These are phyloP conservation scores for Myotis yumanensis DNA, from an alignment of 2,113 vertebrate genomes.

Conservation along the genomic window DNA sequence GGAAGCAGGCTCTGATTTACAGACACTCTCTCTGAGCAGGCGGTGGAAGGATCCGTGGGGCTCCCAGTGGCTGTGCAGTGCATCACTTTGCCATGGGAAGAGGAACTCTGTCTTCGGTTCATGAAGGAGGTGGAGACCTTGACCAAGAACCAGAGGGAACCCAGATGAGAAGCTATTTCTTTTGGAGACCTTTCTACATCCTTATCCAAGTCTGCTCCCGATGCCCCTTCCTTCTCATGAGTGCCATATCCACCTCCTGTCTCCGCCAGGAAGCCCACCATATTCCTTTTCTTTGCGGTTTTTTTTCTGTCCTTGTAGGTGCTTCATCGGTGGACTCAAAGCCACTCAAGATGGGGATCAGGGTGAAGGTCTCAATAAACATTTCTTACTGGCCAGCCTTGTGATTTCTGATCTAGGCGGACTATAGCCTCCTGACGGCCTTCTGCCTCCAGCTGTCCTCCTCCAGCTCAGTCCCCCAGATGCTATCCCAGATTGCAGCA, in stretches of 20 bases:
- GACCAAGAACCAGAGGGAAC: constrained; percentile 60
- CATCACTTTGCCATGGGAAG: constrained; percentile 86
- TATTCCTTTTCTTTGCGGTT: background rate
- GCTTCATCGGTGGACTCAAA: background rate
- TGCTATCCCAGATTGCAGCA: background rate
- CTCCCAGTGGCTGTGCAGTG: constrained; percentile 86
- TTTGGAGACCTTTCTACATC: background rate
- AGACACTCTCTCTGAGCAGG: constrained; percentile 41
- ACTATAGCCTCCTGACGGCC: background rate
- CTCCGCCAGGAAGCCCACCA: background rate
- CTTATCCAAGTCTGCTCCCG: background rate
- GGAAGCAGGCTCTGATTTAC: background rate
- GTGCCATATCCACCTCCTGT: background rate
- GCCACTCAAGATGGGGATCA: background rate
- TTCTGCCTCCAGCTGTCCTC: background rate
- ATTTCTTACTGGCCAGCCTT: background rate
- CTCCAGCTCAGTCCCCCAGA: background rate
- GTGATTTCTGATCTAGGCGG: background rate
- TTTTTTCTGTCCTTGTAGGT: background rate
- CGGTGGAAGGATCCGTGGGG: background rate
- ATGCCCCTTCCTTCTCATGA: background rate
- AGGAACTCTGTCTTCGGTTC: constrained; percentile 87
- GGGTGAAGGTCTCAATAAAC: background rate
- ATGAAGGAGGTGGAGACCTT: constrained; percentile 87
- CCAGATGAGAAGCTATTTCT: background rate